Conservation (phyloP, 2,888 invertebrate species). For the Aphodius granarius region DNA sequence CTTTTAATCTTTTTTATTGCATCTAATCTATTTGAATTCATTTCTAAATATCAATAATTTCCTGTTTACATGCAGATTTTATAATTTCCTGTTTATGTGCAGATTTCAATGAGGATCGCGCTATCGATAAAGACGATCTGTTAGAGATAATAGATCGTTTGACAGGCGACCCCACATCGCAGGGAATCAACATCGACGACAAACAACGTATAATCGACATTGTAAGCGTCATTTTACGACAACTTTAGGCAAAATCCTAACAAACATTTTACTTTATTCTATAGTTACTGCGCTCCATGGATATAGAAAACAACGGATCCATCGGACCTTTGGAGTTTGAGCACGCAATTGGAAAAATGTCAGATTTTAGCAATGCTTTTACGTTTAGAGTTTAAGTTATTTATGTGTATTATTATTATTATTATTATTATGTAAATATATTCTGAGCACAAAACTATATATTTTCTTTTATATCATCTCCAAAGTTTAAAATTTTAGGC, state of each 20-base stretch:
- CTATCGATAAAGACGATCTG: constrained; percentile 61
- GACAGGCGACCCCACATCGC: constrained; percentile 49
- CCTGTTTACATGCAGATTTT: too few species aligned
- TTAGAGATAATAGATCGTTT: constrained; percentile 59
- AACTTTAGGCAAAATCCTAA: not conserved
- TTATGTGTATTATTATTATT: not conserved
- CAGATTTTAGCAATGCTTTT: constrained; percentile 64
- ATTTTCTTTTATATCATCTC: not conserved
- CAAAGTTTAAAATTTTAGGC: too few species aligned
- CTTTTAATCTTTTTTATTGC: not conserved
- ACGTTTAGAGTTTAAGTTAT: constrained; percentile 58
- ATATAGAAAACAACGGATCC: constrained; percentile 60
- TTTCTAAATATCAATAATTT: too few species aligned
- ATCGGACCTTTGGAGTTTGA: constrained; percentile 64
- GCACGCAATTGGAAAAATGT: constrained; percentile 62
- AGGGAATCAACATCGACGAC: constrained; percentile 50
- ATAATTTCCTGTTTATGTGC: too few species aligned
- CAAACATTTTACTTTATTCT: constrained; percentile 36
- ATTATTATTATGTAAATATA: not conserved
- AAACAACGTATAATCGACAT: constrained; percentile 60
- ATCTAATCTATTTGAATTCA: not conserved
- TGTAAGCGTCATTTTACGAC: constrained; percentile 49
- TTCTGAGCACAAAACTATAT: not conserved
- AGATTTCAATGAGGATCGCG: constrained; percentile 68
- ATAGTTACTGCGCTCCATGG: constrained; percentile 65